phyloP scores from a whole-genome alignment of 2,888 invertebrate species.

The Fissipunctia ypsillon region DNA sequence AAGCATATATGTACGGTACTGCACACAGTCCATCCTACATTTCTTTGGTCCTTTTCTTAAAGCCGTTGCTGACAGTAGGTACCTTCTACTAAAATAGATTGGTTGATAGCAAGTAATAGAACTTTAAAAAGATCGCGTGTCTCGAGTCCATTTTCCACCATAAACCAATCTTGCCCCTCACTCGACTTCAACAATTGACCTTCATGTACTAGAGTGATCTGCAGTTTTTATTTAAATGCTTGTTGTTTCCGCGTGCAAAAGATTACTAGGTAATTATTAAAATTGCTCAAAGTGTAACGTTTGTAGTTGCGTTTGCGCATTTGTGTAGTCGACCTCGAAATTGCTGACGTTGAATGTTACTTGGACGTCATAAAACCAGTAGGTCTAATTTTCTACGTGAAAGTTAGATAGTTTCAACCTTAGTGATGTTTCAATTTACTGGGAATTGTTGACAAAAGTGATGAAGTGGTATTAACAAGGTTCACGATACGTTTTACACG shows the following conservation, averaged over 20 bases:
- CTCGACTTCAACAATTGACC: slow-evolving; percentile 28
- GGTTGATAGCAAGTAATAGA: neutral
- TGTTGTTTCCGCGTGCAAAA: slow-evolving; percentile 14
- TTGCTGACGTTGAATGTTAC: too few species aligned
- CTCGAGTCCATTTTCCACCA: neutral
- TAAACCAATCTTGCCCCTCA: slow-evolving; percentile 5
- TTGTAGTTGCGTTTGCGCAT: neutral
- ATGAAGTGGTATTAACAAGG: too few species aligned
- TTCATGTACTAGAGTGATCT: slow-evolving; percentile 23
- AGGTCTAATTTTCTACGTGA: too few species aligned
- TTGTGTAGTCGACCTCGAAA: neutral
- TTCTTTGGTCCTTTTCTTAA: too few species aligned
- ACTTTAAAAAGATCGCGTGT: slow-evolving; percentile 27
- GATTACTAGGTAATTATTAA: neutral
- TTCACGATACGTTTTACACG: too few species aligned
- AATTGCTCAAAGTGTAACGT: neutral
- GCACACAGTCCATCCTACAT: too few species aligned
- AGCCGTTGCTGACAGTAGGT: too few species aligned
- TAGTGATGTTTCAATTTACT: too few species aligned
- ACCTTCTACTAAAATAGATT: neutral
- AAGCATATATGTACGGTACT: too few species aligned
- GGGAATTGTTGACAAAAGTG: too few species aligned
- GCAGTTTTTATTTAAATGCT: slow-evolving; percentile 11
- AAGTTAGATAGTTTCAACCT: too few species aligned
- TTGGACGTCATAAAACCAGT: too few species aligned